Evolutionary conservation across 2,113 vertebrate genomes (phyloP).

Genomic region (rat (Rattus norvegicus)): DNA sequence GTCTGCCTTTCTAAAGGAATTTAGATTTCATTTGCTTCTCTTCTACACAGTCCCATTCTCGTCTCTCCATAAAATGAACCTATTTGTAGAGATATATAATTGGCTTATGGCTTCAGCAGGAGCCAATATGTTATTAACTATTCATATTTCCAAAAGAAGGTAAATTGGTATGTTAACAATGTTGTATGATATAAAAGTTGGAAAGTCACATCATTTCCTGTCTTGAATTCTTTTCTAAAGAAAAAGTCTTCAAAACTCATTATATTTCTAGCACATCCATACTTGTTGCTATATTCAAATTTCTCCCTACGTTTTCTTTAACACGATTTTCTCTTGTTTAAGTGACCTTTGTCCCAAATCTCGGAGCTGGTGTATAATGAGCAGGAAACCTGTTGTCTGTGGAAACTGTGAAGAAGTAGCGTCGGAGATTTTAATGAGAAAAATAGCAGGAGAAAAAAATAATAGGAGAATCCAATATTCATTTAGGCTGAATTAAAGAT

Average conservation of each 20-base stretch:
- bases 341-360: conserved; percentile 79
- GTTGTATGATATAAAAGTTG: conserved; percentile 52
- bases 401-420: conserved; percentile 65
- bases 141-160: conserved; percentile 51
- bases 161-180: conserved; percentile 30
- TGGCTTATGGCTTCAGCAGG: conserved; percentile 15
- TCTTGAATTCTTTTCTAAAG: conserved; percentile 55
- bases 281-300: conserved; percentile 69
- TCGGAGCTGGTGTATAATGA: conserved; percentile 77
- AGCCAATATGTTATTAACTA: conserved; percentile 57
- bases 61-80: conserved; percentile 23
- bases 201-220: conserved; percentile 30
- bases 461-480: conserved; percentile 50
- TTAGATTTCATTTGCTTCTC: conserved; percentile 37
- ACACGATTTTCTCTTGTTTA: conserved; percentile 72
- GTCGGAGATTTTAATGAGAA: conserved; percentile 81
- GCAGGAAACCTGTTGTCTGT: conserved; percentile 61
- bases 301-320: conserved; percentile 62
- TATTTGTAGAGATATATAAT: conserved; percentile 55
- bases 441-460: conserved; percentile 51
- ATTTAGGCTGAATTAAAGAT: conserved; percentile 68
- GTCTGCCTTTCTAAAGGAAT: conserved; percentile 38
- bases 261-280: conserved; percentile 40
- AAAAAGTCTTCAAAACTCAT: conserved; percentile 66
- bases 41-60: neutral